phyloP scores from a whole-genome alignment of 2,113 vertebrate species.

The Lamprotornis superbus region DNA sequence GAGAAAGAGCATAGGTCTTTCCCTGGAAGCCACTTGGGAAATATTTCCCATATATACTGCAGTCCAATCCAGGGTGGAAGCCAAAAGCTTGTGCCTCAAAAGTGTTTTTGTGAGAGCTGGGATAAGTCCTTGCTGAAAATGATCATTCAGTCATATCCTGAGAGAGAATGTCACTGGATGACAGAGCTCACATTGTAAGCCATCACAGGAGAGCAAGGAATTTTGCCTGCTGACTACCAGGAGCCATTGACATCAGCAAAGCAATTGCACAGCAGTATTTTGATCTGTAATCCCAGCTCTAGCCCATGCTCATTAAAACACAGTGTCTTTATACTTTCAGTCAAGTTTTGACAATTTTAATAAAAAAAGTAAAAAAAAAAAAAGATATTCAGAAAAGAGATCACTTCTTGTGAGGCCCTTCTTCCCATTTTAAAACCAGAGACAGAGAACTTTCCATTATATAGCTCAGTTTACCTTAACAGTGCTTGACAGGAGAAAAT shows the following conservation, averaged over 20 bases:
- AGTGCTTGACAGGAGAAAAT: not conserved
- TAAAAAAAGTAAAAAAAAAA: not conserved
- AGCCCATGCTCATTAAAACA: not conserved
- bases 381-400: not conserved
- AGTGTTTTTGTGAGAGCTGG: not conserved
- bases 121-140: not conserved
- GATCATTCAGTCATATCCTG: not conserved
- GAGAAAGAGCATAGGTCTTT: not conserved
- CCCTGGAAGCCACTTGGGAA: not conserved
- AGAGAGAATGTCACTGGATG: not conserved
- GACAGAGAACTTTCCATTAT: not conserved
- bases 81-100: not conserved
- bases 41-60: not conserved
- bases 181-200: not conserved
- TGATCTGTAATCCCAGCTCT: not conserved
- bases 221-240: not conserved
- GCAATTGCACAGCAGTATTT: not conserved
- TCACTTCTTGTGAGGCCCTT: not conserved
- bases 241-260: not conserved
- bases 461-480: not conserved
- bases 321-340: not conserved
- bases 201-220: not conserved
- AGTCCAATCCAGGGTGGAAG: not conserved
- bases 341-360: not conserved
- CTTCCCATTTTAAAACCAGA: not conserved